Conservation (phyloP, 2,888 invertebrate species). For the Dynastes grantii region DNA sequence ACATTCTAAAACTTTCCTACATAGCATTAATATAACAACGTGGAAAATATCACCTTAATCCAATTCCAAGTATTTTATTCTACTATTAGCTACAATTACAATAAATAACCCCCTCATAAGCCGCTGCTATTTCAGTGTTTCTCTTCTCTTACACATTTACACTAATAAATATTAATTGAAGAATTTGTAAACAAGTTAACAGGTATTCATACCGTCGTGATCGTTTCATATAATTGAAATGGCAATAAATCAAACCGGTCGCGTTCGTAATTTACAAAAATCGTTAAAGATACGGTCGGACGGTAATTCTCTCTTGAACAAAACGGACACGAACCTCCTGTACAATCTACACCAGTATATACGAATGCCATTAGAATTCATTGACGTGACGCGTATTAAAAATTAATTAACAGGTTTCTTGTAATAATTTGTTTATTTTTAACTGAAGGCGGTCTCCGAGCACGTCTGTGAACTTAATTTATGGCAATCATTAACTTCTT, state of each 20-base stretch:
- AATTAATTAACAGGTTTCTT: conserved; percentile 55
- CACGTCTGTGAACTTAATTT: conserved; percentile 51
- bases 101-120: too few relatives aligned
- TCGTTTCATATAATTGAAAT: conserved; percentile 24
- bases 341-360: conserved; percentile 1
- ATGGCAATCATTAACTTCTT: conserved; percentile 55
- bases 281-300: conserved; percentile 14
- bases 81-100: too few relatives aligned
- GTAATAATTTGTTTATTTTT: conserved; percentile 55
- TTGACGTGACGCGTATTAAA: conserved; percentile 49
- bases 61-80: too few relatives aligned
- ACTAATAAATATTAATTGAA: conserved; percentile 26
- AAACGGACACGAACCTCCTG: background rate
- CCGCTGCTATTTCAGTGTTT: too few relatives aligned
- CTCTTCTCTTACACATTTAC: background rate
- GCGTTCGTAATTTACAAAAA: conserved; percentile 34
- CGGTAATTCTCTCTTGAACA: background rate
- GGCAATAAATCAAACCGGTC: conserved; percentile 28
- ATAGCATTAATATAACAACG: too few relatives aligned
- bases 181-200: conserved; percentile 35
- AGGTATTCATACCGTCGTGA: background rate
- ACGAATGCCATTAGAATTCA: conserved; percentile 35
- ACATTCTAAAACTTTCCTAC: too few relatives aligned
- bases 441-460: conserved; percentile 51
- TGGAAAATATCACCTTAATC: too few relatives aligned